Base-by-base conservation (phyloP, 2,797 vertebrate species). In the Sebastes paucispinis region DNA sequence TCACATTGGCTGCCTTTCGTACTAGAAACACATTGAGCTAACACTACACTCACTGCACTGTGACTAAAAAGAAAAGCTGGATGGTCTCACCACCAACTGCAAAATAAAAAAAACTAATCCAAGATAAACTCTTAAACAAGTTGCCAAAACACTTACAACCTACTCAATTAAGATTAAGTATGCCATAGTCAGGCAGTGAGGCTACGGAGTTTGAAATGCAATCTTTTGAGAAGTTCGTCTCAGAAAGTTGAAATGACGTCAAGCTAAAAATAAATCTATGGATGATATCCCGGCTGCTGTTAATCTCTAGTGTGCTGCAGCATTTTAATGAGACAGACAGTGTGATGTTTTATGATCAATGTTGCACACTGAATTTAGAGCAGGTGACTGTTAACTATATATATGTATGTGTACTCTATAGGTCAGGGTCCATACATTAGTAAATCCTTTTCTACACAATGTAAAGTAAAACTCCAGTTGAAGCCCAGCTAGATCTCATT, bases 1-100 rank as follows among this genome's bases (percentile, higher is more conserved):
- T 87, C 73, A 85, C 57, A 29, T 72, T 82, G 74, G 78, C 73
- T 77, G 65, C 14, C 57, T 74, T 82, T 74, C 50, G 72, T 18
- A 64, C 18, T 20, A 27, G 9, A 24, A 32, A 27, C 63, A 39
- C 16, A 54, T 2, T 20, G 7, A 82, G 59, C 24, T 8, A 47
- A 69, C 22, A 73, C 43, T 1, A 3, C 25, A 63, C 39, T 59
- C 4, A 54, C 34, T 29, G 6, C 43, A 63, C 64, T 16, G 62
- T 29, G 25, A 75, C 24, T 7, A 62, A 47, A 69, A 70, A 50
- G 11, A 58, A 74, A 70, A 39, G 27, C 57, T 24, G n/a, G 6
- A 39, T 47, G 1, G 6, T 57, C 22, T 65, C n/a, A 32, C 22
- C 6, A 70, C 47, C 47, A 20, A 11, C 9, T 43, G 31, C 1